These are phyloP conservation scores for Helleia helle DNA, from an alignment of 2,888 invertebrate species.

Conservation along the genomic window DNA sequence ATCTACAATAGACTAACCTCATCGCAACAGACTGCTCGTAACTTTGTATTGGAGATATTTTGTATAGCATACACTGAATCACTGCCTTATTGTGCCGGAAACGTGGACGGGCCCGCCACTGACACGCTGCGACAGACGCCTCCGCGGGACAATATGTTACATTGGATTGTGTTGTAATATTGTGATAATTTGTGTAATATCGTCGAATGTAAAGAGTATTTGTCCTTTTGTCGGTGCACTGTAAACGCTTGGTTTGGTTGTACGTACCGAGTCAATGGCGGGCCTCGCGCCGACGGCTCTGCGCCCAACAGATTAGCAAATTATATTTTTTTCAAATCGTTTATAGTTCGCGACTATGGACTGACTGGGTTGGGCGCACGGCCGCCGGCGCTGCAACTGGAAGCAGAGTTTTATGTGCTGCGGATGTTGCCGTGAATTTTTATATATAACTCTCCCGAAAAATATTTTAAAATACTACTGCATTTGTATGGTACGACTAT, in stretches of 20 bases:
- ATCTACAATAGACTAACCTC: slow-evolving; percentile 70
- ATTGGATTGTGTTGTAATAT: no score
- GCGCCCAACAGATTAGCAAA: slow-evolving; percentile 31
- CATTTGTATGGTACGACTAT: slow-evolving; percentile 49
- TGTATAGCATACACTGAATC: slow-evolving; percentile 70
- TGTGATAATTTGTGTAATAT: no score
- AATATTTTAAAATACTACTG: slow-evolving; percentile 42
- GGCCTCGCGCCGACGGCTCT: slow-evolving; percentile 2
- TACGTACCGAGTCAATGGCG: not conserved
- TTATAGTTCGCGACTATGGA: slow-evolving; percentile 43
- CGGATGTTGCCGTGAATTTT: slow-evolving; percentile 56
- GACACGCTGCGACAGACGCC: slow-evolving; percentile 24
- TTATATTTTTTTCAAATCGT: slow-evolving; percentile 50
- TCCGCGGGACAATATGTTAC: no score
- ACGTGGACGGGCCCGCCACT: slow-evolving; percentile 36
- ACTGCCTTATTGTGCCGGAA: slow-evolving; percentile 73
- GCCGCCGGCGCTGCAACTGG: slow-evolving; percentile 47
- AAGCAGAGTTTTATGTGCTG: slow-evolving; percentile 56
- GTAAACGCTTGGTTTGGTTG: not conserved
- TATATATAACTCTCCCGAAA: slow-evolving; percentile 40
- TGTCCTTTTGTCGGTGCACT: not conserved
- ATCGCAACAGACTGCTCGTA: slow-evolving; percentile 69
- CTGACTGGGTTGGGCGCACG: slow-evolving; percentile 49
- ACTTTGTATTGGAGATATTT: slow-evolving; percentile 68
- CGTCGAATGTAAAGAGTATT: no score